Evolutionary conservation across 1,140 invertebrate genomes (phyloP).

Genomic region (Ostrea edulis): DNA sequence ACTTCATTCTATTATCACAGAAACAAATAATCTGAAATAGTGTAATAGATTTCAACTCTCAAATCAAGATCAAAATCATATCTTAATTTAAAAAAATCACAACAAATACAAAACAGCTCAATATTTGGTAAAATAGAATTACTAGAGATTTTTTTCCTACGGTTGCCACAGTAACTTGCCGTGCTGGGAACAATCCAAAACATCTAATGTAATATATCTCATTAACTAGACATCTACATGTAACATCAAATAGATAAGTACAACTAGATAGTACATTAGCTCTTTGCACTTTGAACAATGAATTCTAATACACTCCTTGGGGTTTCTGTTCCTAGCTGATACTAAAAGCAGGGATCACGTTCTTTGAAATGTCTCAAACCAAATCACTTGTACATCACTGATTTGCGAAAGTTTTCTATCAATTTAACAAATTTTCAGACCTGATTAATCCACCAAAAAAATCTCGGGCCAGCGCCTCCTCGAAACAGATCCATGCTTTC

Average conservation of each 20-base stretch:
- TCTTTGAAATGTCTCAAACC: background rate
- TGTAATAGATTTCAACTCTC: background rate
- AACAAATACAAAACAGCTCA: conserved; percentile 25
- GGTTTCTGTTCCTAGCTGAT: background rate
- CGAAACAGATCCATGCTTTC: conserved; percentile 29
- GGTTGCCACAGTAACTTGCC: conserved; percentile 3
- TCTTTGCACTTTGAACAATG: background rate
- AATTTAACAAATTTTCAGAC: background rate
- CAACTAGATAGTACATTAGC: conserved; percentile 1
- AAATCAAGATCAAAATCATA: conserved; percentile 36
- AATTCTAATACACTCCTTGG: background rate
- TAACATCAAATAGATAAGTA: conserved; percentile 34
- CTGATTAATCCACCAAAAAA: background rate
- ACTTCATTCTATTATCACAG: conserved; percentile 13
- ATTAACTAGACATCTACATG: background rate
- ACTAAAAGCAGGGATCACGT: conserved; percentile 1
- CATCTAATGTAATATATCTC: conserved; percentile 2
- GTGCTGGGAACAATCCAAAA: conserved; percentile 14
- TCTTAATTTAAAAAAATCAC: conserved; percentile 24
- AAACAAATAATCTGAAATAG: background rate
- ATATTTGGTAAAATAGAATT: conserved; percentile 21
- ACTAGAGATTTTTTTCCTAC: background rate
- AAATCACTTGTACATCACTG: conserved; percentile 12
- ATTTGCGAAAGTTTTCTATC: conserved; percentile 1
- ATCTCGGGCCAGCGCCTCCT: background rate